Conservation (phyloP, 2,888 invertebrate species). For the Polymixis lichenea region DNA sequence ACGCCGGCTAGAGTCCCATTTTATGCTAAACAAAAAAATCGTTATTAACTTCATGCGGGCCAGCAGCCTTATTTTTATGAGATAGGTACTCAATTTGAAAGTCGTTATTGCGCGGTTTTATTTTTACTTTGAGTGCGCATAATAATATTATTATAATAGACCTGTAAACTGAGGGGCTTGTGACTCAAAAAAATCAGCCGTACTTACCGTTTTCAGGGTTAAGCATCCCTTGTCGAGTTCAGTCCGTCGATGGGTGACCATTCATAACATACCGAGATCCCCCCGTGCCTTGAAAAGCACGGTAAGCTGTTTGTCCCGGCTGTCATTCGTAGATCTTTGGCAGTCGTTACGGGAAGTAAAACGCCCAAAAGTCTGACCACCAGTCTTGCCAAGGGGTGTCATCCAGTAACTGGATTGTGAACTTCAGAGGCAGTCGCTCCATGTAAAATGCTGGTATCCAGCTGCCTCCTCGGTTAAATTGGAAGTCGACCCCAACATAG, state of each 20-base stretch:
- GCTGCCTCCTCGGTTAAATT: no score
- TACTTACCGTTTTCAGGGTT: not conserved
- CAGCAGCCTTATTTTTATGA: constrained; percentile 39
- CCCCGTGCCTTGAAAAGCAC: not conserved
- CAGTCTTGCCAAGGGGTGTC: no score
- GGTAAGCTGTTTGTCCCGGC: not conserved
- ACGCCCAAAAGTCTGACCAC: not conserved
- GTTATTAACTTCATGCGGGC: constrained; percentile 46
- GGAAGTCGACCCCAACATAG: no score
- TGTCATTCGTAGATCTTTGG: not conserved
- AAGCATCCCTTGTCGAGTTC: not conserved
- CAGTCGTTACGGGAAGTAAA: not conserved
- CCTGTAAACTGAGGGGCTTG: not conserved
- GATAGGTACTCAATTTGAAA: constrained; percentile 51
- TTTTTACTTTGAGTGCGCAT: constrained; percentile 32
- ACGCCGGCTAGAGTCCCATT: constrained; percentile 52
- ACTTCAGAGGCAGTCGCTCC: no score
- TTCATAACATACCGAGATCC: not conserved
- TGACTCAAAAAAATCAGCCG: not conserved
- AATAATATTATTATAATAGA: constrained; percentile 1
- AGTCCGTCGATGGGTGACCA: not conserved
- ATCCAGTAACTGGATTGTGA: no score
- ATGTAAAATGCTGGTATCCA: no score
- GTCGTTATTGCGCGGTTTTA: constrained; percentile 37
- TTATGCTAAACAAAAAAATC: constrained; percentile 60